phyloP scores from a whole-genome alignment of 2,113 vertebrate species.

The Muntiacus reevesi region DNA sequence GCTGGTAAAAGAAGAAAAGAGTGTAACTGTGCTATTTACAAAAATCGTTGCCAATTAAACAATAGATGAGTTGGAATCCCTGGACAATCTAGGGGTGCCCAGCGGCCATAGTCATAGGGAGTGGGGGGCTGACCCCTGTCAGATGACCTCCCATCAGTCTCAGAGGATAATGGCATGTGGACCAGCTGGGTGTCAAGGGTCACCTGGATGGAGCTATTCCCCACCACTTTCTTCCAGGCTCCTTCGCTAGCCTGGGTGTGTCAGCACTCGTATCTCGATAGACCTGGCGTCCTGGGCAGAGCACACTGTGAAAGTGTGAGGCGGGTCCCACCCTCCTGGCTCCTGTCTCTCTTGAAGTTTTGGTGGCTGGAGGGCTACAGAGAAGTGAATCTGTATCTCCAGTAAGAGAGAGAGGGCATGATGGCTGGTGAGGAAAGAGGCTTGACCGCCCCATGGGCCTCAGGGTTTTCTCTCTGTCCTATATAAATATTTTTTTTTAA shows the following conservation, averaged over 20 bases:
- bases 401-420: not conserved
- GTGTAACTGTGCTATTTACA: not conserved
- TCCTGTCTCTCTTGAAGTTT: not conserved
- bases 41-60: not conserved
- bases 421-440: not conserved
- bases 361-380: not conserved
- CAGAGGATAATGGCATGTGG: not conserved
- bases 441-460: not conserved
- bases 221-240: not conserved
- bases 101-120: not conserved
- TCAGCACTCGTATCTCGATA: not conserved
- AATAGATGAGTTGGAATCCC: not conserved
- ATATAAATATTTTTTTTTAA: not conserved
- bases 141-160: not conserved
- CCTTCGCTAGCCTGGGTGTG: not conserved
- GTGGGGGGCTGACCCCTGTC: not conserved
- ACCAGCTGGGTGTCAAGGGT: not conserved
- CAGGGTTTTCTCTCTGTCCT: not conserved
- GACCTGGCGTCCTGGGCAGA: not conserved
- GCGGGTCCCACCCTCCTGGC: not conserved
- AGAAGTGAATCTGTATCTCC: not conserved
- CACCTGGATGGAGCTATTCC: not conserved
- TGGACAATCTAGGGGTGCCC: not conserved
- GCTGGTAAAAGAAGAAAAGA: not conserved
- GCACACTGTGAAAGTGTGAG: not conserved